phyloP scores from a whole-genome alignment of 2,113 vertebrate species.

The Myotis brandtii region DNA sequence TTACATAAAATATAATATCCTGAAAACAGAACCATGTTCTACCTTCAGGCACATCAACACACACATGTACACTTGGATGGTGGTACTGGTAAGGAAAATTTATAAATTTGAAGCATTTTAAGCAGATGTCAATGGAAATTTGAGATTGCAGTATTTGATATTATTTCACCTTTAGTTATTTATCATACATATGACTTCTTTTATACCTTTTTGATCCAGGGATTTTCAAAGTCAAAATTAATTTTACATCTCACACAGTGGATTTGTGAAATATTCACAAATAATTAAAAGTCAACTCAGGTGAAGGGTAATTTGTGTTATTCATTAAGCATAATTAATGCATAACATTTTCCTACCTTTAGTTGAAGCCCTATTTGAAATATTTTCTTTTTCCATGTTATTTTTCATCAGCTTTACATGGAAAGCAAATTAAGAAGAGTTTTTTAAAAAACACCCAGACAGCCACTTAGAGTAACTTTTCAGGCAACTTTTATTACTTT shows the following conservation, averaged over 20 bases:
- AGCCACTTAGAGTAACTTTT: neutral
- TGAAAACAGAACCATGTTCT: neutral
- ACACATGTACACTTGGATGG: neutral
- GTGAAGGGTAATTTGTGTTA: conserved; percentile 50
- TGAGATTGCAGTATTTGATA: neutral
- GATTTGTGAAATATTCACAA: conserved; percentile 52
- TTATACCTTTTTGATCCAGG: conserved; percentile 38
- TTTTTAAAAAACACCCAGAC: neutral
- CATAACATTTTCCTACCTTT: conserved; percentile 61
- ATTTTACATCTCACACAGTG: conserved; percentile 37
- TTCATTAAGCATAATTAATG: conserved; percentile 56
- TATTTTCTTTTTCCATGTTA: conserved; percentile 53
- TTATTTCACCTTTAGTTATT: conserved; percentile 54
- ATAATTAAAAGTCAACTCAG: conserved; percentile 59
- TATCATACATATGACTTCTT: conserved; percentile 4
- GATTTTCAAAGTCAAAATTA: conserved; percentile 49
- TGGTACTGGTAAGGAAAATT: conserved; percentile 17
- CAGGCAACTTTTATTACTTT: conserved; percentile 25
- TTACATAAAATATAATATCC: neutral
- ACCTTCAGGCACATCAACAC: neutral
- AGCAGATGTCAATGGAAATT: neutral
- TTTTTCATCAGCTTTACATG: conserved; percentile 57
- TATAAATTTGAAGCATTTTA: conserved; percentile 55
- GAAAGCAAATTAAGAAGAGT: conserved; percentile 45
- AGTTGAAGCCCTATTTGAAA: conserved; percentile 43